Conservation (phyloP, 2,888 invertebrate genomes). For the Drosophila testacea region DNA sequence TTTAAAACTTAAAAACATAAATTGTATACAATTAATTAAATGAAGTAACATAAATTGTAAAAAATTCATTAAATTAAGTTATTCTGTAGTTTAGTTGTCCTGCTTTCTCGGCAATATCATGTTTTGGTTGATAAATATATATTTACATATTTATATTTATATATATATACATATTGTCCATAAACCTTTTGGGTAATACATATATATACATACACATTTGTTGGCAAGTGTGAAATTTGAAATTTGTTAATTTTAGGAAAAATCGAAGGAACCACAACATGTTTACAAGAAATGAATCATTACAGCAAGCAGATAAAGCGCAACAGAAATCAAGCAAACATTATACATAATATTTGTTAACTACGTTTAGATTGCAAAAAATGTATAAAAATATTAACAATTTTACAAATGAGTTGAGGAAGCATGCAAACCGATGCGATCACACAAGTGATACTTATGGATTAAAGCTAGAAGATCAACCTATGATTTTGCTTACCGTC, state of each 20-base stretch:
- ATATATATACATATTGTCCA: slow-evolving; percentile 43
- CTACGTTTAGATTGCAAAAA: not conserved
- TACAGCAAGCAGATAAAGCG: slow-evolving; percentile 48
- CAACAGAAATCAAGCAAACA: slow-evolving; percentile 25
- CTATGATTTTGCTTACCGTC: slow-evolving; percentile 88
- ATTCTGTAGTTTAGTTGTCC: slow-evolving; percentile 71
- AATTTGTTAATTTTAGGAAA: slow-evolving; percentile 60
- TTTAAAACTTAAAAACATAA: slow-evolving; percentile 49
- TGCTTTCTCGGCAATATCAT: slow-evolving; percentile 84
- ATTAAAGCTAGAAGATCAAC: slow-evolving; percentile 3
- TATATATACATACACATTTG: slow-evolving; percentile 32
- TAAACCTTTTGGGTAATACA: slow-evolving; percentile 43
- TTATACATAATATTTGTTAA: not conserved
- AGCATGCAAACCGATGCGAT: slow-evolving; percentile 39
- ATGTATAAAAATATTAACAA: not conserved
- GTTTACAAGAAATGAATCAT: slow-evolving; percentile 61
- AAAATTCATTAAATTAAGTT: slow-evolving; percentile 34
- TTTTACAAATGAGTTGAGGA: slow-evolving; percentile 22
- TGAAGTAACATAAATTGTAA: slow-evolving; percentile 40
- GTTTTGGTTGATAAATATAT: slow-evolving; percentile 31
- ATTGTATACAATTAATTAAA: slow-evolving; percentile 40
- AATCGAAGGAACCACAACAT: slow-evolving; percentile 70
- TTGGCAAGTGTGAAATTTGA: slow-evolving; percentile 59
- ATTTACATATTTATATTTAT: slow-evolving; percentile 36
- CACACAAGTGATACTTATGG: slow-evolving; percentile 7